A percentile compares a stretch with the other conserved stretches of the same genome.
phyloP scores from a whole-genome alignment of 2,888 invertebrate species.

The Arctia plantaginis region DNA sequence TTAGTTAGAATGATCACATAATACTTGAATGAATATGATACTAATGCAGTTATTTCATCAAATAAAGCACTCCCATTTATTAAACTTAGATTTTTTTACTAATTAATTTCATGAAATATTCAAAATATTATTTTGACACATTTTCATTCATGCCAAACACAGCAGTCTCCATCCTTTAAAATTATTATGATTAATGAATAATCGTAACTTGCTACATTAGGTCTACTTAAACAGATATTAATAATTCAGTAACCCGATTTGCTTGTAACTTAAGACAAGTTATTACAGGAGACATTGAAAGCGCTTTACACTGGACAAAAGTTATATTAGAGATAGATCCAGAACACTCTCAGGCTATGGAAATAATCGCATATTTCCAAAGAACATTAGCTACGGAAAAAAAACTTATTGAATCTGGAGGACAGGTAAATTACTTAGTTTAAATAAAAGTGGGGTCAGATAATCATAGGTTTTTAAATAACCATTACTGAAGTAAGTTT shows the following conservation, averaged over 20 bases:
- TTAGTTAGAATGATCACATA: background rate
- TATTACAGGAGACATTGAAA: constrained; percentile 12
- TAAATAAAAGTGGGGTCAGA: background rate
- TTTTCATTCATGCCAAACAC: background rate
- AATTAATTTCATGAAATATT: too few relatives aligned
- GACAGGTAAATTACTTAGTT: background rate
- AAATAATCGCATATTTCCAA: constrained; percentile 11
- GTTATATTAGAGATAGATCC: constrained; percentile 11
- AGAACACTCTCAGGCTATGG: background rate
- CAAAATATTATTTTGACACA: too few relatives aligned
- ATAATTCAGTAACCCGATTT: background rate
- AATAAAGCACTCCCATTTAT: too few relatives aligned
- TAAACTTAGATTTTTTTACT: too few relatives aligned
- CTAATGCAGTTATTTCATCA: too few relatives aligned
- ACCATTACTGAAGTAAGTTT: background rate
- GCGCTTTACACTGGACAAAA: constrained; percentile 86
- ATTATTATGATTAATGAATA: background rate
- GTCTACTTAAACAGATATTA: background rate
- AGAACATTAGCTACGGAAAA: constrained; percentile 8
- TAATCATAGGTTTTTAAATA: background rate
- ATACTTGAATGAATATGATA: background rate
- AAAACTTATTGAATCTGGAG: background rate
- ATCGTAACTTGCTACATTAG: background rate
- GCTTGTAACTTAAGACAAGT: background rate
- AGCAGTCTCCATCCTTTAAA: too few relatives aligned